Conservation (phyloP, 2,888 invertebrate species). For the Stenichneumon culpator region DNA sequence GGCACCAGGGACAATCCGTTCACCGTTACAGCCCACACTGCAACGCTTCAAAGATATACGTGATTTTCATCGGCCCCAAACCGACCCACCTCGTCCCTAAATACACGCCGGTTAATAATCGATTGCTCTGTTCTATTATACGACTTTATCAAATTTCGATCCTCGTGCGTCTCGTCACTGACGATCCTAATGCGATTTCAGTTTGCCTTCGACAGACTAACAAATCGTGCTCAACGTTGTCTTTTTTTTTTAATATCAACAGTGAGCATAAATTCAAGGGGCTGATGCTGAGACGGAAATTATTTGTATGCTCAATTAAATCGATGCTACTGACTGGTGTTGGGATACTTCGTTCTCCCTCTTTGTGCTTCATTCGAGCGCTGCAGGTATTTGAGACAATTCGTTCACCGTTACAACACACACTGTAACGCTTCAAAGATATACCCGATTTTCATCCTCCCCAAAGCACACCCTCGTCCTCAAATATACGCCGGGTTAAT, state of each 20-base stretch:
- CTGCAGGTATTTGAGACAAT: slow-evolving; percentile 28
- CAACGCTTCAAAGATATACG: background rate
- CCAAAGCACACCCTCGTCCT: background rate
- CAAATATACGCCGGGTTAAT: slow-evolving; percentile 11
- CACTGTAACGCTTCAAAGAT: background rate
- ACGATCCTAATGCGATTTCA: background rate
- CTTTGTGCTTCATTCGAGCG: background rate
- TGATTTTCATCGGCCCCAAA: background rate
- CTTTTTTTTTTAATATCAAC: too few relatives aligned
- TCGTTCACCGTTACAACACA: background rate
- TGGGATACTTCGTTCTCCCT: background rate
- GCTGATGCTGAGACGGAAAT: too few relatives aligned
- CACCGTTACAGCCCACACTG: slow-evolving; percentile 4
- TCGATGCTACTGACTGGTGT: too few relatives aligned
- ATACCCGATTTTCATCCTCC: background rate
- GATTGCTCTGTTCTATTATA: background rate
- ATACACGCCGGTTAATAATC: slow-evolving; percentile 18
- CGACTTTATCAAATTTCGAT: background rate
- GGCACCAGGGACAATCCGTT: slow-evolving; percentile 34
- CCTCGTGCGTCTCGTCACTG: background rate
- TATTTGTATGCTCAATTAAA: too few relatives aligned
- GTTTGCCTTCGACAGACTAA: background rate
- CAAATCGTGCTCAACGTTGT: too few relatives aligned
- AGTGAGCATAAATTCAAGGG: too few relatives aligned
- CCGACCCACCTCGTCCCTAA: background rate